phyloP scores from a whole-genome alignment of 64 coral and sea anemone species.

The Anthopleura sola region DNA sequence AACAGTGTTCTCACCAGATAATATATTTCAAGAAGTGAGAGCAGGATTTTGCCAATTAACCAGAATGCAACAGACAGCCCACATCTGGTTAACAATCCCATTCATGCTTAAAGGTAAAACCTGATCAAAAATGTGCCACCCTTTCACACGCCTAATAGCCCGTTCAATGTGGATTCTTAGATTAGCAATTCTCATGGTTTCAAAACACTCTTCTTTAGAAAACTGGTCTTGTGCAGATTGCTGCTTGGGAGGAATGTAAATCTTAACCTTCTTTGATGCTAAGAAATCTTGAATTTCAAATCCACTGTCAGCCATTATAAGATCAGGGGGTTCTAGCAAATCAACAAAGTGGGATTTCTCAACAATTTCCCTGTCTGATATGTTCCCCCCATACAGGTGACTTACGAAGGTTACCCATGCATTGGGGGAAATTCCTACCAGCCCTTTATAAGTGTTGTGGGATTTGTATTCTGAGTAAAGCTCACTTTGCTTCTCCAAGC shows the following conservation, averaged over 20 bases:
- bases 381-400: constrained; percentile 54
- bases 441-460: constrained; percentile 55
- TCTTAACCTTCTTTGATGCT: constrained; percentile 31
- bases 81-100: not conserved
- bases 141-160: constrained; percentile 56
- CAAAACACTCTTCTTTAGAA: constrained; percentile 31
- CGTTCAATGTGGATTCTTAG: constrained; percentile 68
- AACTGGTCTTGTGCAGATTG: constrained; percentile 36
- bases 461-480: constrained; percentile 55
- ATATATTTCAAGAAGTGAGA: too few species aligned
- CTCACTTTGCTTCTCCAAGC: too few species aligned
- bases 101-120: constrained; percentile 22
- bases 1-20: too few species aligned
- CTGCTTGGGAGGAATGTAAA: constrained; percentile 70
- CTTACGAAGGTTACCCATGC: constrained; percentile 63
- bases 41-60: too few species aligned
- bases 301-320: constrained; percentile 30
- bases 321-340: too few species aligned
- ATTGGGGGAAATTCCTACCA: constrained; percentile 48
- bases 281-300: constrained; percentile 64
- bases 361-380: constrained; percentile 68
- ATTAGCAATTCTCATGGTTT: constrained; percentile 65
- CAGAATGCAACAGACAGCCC: too few species aligned
- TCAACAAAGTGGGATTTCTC: too few species aligned
- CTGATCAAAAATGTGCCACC: constrained; percentile 65